A percentile compares a stretch with the other conserved stretches of the same genome.
Evolutionary conservation across 2,113 vertebrate species (phyloP).

Genomic region (Bambusicola thoracicus): DNA sequence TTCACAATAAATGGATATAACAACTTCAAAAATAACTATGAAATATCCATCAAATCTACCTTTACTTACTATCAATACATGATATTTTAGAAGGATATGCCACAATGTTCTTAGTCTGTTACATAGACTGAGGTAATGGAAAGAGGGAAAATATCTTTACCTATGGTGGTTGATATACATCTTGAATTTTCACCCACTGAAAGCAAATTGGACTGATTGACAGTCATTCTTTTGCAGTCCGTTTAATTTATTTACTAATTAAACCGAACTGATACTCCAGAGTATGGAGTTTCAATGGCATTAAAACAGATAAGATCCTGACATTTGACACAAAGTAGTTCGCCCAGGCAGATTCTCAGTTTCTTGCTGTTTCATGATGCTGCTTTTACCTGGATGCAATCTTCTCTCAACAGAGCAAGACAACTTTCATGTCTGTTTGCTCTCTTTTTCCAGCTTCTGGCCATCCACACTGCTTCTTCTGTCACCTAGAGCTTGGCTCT

Average conservation of each 20-base stretch:
- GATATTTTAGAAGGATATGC: neutral
- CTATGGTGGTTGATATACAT: neutral
- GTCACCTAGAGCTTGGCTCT: constrained; percentile 90
- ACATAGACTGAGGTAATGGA: neutral
- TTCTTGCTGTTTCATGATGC: neutral
- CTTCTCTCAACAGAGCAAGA: neutral
- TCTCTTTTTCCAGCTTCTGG: constrained; percentile 77
- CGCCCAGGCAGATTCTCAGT: neutral
- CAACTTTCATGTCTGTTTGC: neutral
- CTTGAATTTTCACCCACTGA: neutral
- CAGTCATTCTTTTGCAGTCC: neutral
- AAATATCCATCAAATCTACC: neutral
- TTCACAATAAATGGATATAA: neutral
- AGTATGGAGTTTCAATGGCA: neutral
- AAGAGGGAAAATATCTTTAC: neutral
- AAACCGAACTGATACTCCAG: neutral
- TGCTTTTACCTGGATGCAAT: neutral
- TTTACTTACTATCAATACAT: neutral
- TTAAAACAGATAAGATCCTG: neutral
- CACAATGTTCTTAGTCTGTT: neutral
- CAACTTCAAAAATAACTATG: neutral
- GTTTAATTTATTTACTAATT: neutral
- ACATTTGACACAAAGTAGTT: neutral
- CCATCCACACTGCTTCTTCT: constrained; percentile 92
- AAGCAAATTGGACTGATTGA: neutral